Conservation (phyloP, 2,113 vertebrate genomes). For the Protomyctophum bolini region DNA sequence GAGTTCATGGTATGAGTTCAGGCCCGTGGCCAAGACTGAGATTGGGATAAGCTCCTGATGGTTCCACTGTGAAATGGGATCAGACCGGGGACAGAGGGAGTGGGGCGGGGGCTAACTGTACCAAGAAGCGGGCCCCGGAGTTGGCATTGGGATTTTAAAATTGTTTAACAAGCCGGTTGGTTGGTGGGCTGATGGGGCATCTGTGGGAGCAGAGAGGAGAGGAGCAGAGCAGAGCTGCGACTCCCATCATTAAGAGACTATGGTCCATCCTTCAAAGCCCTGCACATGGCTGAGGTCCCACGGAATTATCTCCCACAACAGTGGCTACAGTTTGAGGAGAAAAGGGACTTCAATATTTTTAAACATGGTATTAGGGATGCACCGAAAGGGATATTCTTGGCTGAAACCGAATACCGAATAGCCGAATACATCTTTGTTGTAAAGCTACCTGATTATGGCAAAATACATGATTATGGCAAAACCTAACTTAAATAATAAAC, state of each 20-base stretch:
- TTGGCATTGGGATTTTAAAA: constrained; percentile 63
- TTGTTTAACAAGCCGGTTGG: constrained; percentile 64
- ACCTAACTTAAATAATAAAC: too few relatives aligned
- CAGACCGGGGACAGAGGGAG: constrained; percentile 60
- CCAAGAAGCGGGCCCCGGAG: constrained; percentile 47
- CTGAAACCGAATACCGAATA: too few relatives aligned
- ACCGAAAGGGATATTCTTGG: constrained; percentile 41
- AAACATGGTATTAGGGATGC: neutral
- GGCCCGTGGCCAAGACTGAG: constrained; percentile 58
- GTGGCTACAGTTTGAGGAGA: neutral
- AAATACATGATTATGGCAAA: too few relatives aligned
- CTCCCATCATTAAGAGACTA: neutral
- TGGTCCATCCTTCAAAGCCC: constrained; percentile 16
- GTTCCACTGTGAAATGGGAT: constrained; percentile 72
- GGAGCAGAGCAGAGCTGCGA: neutral
- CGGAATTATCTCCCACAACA: constrained; percentile 39
- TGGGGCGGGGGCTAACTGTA: constrained; percentile 35
- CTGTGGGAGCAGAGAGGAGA: constrained; percentile 23
- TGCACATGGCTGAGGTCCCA: constrained; percentile 20
- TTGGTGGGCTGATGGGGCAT: constrained; percentile 26
- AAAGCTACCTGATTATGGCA: constrained; percentile 25
- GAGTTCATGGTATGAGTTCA: constrained; percentile 69
- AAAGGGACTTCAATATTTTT: too few relatives aligned
- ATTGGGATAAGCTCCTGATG: constrained; percentile 70
- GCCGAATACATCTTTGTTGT: too few relatives aligned